phyloP scores from a whole-genome alignment of 2,797 vertebrate species.

The Zalophus californianus region DNA sequence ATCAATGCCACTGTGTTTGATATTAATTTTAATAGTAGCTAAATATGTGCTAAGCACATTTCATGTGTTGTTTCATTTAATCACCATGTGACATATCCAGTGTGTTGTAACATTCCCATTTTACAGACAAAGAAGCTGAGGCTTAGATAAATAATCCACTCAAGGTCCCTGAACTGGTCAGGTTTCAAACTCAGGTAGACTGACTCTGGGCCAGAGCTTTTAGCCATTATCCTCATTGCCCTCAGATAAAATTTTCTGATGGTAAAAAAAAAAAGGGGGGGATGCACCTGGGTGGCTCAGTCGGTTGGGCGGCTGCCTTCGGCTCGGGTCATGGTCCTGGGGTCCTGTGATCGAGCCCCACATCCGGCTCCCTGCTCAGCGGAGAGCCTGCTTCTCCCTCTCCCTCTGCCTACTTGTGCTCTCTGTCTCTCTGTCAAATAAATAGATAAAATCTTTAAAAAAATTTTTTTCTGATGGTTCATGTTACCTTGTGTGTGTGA shows the following conservation, averaged over 20 bases:
- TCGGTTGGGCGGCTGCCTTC: too few relatives aligned
- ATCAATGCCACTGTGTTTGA: neutral
- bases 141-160: neutral
- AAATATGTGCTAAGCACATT: neutral
- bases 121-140: slow-evolving; percentile 53
- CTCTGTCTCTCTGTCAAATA: too few relatives aligned
- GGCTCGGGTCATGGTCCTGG: too few relatives aligned
- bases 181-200: neutral
- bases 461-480: neutral
- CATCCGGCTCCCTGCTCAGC: too few relatives aligned
- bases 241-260: neutral
- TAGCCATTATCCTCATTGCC: neutral
- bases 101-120: neutral
- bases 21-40: neutral
- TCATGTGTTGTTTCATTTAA: neutral
- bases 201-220: neutral
- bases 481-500: neutral
- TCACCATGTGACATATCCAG: neutral
- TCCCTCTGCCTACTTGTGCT: too few relatives aligned
- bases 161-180: neutral
- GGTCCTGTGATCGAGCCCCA: too few relatives aligned
- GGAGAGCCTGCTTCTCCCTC: too few relatives aligned
- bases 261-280: neutral
- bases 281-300: too few relatives aligned
- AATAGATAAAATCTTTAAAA: too few relatives aligned